Base-by-base conservation (phyloP, 2,797 vertebrate species). In the Steatocranus sp. region DNA sequence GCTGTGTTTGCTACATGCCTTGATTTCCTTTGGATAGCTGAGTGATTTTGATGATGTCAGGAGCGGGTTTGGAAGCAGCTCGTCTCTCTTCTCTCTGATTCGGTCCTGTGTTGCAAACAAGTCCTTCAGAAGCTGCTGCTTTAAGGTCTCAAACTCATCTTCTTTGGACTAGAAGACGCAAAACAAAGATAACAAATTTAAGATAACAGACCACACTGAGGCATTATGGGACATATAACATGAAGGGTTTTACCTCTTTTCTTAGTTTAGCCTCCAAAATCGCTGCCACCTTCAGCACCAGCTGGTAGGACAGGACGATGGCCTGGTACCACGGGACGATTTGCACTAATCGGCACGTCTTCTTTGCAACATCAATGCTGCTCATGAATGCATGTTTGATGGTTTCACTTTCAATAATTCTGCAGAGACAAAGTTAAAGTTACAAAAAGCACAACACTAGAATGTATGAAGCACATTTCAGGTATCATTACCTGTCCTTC, bases 11-110 rank as follows among this genome's bases (percentile, higher is more conserved):
- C 6, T 36, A 0, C 10, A 2, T 80, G 94, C 96, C 94, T 95
- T 80, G 1, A 96, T 90, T 92, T 96, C 96, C 80, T 80, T 92
- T 2, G 89, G 85, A 82, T 91, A 96, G 70, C 0, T 23, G 73
- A 95, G 84, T 1, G 2, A 1, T 54, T 61, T 56, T 0, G 41
- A 74, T 0, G 4, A 0, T 0, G 7, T 27, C 75, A 95, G 1
- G 2, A 94, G 76, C 0, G 88, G 53, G 0, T 81, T 25, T 2
- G 15, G 0, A 48, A 96, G 90, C 6, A 95, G 75, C 0, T 20
- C 6, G 5, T 93, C 82, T 51, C 89, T 94, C 94, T 63, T 95
- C 5, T 82, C 2, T 1, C 32, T 79, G 76, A 96, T 56, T 3
- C 1, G 5, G 32, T 53, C 34, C 70, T 92, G 94, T 18, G 51